Evolutionary conservation across 2,797 vertebrate genomes (phyloP), one percentile per base, ranked within the genome.

Genomic region (Psittacula derbiana): DNA sequence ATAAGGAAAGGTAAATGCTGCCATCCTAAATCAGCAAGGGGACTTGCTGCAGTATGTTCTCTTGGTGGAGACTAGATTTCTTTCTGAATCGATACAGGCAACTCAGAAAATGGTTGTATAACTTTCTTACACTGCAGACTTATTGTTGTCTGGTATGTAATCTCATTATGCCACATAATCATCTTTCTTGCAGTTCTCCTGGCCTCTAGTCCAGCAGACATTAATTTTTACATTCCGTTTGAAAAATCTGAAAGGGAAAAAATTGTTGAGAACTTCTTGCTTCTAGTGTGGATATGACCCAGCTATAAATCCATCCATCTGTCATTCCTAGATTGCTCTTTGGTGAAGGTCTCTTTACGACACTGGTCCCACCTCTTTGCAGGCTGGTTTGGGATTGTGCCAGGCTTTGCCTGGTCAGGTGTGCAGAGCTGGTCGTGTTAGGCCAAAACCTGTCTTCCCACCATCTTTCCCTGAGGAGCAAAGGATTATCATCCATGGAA

Each of bases 1-100:
- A 38, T 72, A 93, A 62, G 40, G 83, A 87, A 92, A 88, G 86
- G 87, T 89, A 97, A 96, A 74, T 23, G 53, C 79, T 78, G 43
- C 46, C 14, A 1, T 85, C 55, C 71, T 86, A 44, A 95, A 95
- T 95, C 96, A 70, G 49, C 12, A 38, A 92, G n/a, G 43, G n/a
- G 78, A 58, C 44, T 46, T 44, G 21, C 31, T 36, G 47, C 53
- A 65, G 36, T 94, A 53, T 71, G 65, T 78, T 96, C 38, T 95
- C 64, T 70, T 55, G 12, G n/a, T 47, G 81, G 66, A 74, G 36
- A 50, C 47, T 30, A 24, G 65, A 25, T 79, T 44, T 85, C 65
- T 75, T 96, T 82, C 46, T 47, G 30, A 47, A 47, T 50, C 62
- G 25, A 47, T 66, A 50, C 33, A 69, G 28, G 40, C 60, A 73